These are phyloP conservation scores for Speoplatyrhinus poulsoni DNA, from an alignment of 2,113 vertebrate species.

Conservation along the genomic window DNA sequence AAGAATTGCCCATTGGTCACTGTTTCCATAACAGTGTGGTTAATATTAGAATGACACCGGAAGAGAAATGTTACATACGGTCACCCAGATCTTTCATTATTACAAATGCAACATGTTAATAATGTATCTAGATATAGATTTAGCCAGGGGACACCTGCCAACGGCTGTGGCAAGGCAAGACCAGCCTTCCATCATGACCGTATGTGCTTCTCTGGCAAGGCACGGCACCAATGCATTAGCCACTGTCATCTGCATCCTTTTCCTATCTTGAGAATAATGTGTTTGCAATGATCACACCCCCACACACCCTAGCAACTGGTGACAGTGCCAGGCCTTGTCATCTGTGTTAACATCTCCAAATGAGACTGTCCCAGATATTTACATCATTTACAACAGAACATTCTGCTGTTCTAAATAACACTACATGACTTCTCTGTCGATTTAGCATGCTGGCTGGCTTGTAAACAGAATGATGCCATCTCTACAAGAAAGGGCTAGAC, in stretches of 20 bases:
- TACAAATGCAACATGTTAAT: conserved; percentile 17
- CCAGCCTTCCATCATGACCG: conserved; percentile 54
- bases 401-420: conserved; percentile 60
- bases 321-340: conserved; percentile 75
- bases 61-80: background rate
- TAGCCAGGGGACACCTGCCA: conserved; percentile 36
- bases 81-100: conserved; percentile 5
- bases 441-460: conserved; percentile 71
- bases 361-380: conserved; percentile 52
- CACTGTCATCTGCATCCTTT: conserved; percentile 62
- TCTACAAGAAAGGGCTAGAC: conserved; percentile 53
- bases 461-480: conserved; percentile 45
- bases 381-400: conserved; percentile 66
- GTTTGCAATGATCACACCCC: conserved; percentile 77
- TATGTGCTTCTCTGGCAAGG: conserved; percentile 64
- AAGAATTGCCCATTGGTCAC: conserved; percentile 34
- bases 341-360: conserved; percentile 71
- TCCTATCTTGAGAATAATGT: conserved; percentile 71
- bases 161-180: conserved; percentile 30
- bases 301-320: conserved; percentile 70
- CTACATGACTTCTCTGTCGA: conserved; percentile 63
- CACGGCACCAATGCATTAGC: conserved; percentile 54
- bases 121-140: conserved; percentile 13
- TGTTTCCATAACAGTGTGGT: conserved; percentile 17
- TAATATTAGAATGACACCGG: conserved; percentile 24